phyloP scores from a whole-genome alignment of 2,797 vertebrate genomes.

The Psittacula derbiana region DNA sequence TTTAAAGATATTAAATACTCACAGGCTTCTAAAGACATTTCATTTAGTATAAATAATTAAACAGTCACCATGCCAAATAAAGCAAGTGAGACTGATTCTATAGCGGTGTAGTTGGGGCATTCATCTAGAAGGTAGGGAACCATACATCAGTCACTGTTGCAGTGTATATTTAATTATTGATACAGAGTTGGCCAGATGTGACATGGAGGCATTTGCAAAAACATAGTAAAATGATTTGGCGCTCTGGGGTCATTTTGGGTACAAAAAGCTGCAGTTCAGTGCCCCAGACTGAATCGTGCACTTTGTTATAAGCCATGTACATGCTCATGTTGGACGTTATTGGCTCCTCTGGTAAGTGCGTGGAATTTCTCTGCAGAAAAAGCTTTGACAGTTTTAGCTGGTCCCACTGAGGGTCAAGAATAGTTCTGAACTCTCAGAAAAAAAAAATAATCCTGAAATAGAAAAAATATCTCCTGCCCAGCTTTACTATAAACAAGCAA shows the following conservation, averaged over 20 bases:
- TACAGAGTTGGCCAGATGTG: slow-evolving; percentile 6
- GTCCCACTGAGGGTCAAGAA: neutral
- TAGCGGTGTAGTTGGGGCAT: neutral
- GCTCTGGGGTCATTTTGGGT: neutral
- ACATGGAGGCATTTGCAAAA: slow-evolving; percentile 29
- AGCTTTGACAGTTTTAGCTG: neutral
- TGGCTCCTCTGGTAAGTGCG: neutral
- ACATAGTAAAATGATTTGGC: neutral
- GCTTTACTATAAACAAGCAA: neutral
- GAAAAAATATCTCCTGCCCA: neutral
- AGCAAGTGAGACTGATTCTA: slow-evolving; percentile 32
- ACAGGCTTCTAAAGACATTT: slow-evolving; percentile 31
- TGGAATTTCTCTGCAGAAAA: neutral
- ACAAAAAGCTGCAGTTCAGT: neutral
- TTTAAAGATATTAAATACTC: neutral
- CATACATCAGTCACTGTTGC: slow-evolving; percentile 19
- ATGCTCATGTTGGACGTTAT: rapidly evolving
- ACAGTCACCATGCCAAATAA: slow-evolving; percentile 34
- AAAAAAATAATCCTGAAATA: neutral
- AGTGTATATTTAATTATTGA: slow-evolving; percentile 46
- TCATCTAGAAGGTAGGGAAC: neutral
- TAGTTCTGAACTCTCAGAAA: neutral
- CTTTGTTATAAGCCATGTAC: neutral
- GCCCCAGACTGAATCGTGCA: neutral
- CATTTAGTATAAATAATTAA: slow-evolving; percentile 49